Evolutionary conservation across 64 coral and sea anemone genomes (phyloP).

Genomic region (Stylophora pistillata): DNA sequence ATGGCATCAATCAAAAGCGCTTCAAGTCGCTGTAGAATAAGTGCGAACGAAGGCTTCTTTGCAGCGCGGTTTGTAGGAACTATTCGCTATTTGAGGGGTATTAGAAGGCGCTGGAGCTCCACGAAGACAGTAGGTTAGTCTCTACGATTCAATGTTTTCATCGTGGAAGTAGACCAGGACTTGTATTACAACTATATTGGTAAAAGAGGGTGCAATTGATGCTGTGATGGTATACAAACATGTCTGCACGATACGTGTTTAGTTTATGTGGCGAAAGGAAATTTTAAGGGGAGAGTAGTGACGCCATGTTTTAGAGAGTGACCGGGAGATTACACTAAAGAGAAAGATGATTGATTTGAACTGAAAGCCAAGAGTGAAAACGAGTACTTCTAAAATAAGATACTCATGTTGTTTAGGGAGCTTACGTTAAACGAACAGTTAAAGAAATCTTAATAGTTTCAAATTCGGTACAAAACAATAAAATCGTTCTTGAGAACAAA

Average conservation of each 20-base stretch:
- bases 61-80: neutral
- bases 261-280: too few relatives aligned
- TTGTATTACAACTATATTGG: neutral
- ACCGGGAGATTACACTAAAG: neutral
- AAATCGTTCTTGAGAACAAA: conserved; percentile 3
- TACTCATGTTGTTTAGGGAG: neutral
- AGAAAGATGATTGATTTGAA: neutral
- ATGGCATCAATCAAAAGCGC: conserved; percentile 21
- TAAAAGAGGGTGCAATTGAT: neutral
- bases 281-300: too few relatives aligned
- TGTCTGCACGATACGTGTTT: conserved; percentile 3
- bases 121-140: neutral
- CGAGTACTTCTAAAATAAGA: neutral
- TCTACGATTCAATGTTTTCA: neutral
- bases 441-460: neutral
- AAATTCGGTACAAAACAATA: neutral
- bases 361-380: neutral
- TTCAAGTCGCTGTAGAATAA: neutral
- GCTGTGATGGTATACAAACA: neutral
- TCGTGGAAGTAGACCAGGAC: neutral
- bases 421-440: neutral
- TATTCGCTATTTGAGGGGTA: neutral
- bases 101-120: neutral
- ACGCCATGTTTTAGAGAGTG: neutral
- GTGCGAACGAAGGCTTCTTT: neutral